These are phyloP conservation scores for Saimiri boliviensis DNA, from an alignment of 2,113 vertebrate species.

Conservation along the genomic window DNA sequence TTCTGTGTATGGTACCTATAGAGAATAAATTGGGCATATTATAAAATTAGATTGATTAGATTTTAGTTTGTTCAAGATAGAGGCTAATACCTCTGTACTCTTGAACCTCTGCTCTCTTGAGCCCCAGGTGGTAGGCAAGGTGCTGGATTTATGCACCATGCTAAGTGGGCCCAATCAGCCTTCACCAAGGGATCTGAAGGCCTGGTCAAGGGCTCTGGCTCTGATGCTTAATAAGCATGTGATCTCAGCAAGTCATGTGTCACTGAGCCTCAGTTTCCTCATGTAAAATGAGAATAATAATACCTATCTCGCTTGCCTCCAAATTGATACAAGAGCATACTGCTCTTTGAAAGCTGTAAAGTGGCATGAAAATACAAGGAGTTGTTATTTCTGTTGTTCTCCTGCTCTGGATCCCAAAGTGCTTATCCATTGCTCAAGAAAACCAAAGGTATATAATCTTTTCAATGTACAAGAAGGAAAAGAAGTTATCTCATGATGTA, in stretches of 20 bases:
- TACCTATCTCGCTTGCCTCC: background rate
- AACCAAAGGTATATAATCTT: background rate
- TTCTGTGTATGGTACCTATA: background rate
- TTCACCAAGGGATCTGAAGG: background rate
- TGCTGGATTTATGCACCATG: background rate
- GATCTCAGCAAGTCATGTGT: background rate
- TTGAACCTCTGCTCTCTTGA: background rate
- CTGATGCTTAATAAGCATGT: background rate
- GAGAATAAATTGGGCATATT: background rate
- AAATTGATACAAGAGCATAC: background rate
- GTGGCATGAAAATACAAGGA: background rate
- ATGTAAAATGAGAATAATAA: background rate
- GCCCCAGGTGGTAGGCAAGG: background rate
- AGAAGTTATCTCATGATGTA: background rate
- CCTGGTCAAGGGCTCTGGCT: background rate
- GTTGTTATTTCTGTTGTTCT: background rate
- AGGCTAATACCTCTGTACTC: background rate
- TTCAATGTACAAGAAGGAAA: slow-evolving; percentile 31
- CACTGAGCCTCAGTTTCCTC: background rate
- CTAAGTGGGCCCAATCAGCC: background rate
- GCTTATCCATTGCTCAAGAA: background rate
- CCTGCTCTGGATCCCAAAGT: background rate
- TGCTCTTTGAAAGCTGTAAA: slow-evolving; percentile 8
- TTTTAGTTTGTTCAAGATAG: slow-evolving; percentile 16
- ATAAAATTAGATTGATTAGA: background rate